A percentile compares a stretch with the other conserved stretches of the same genome.
Conservation (phyloP, 2,888 invertebrate genomes). For the Syrphus vitripennis region DNA sequence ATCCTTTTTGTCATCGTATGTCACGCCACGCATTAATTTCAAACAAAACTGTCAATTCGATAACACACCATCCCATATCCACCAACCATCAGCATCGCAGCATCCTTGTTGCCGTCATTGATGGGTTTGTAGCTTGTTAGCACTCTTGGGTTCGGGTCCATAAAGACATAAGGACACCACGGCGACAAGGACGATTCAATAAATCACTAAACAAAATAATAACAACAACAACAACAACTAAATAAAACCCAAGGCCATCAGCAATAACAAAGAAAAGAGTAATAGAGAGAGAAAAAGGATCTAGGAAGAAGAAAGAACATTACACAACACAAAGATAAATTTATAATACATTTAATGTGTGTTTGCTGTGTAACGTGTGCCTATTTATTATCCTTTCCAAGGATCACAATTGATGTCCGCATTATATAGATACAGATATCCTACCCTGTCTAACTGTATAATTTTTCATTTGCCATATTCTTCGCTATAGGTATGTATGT, state of each 20-base stretch:
- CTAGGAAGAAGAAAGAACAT: neutral
- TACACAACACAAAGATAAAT: constrained; percentile 52
- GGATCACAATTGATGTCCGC: constrained; percentile 58
- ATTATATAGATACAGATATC: neutral
- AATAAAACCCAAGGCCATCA: constrained; percentile 32
- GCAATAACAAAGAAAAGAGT: neutral
- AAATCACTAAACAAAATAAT: constrained; percentile 36
- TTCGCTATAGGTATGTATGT: neutral
- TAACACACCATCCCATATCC: constrained; percentile 21
- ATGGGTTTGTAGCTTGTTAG: constrained; percentile 67
- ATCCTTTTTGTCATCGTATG: constrained; percentile 54
- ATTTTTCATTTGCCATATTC: constrained; percentile 53
- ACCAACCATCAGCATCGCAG: neutral
- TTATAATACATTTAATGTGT: constrained; percentile 68
- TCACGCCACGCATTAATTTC: constrained; percentile 53
- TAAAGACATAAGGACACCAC: constrained; percentile 65
- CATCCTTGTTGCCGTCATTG: neutral
- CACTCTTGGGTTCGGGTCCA: constrained; percentile 57
- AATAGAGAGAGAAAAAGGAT: neutral
- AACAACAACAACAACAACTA: neutral
- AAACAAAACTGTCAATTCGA: constrained; percentile 48
- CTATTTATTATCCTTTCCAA: constrained; percentile 64
- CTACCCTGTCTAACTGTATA: constrained; percentile 36
- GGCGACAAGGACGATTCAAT: constrained; percentile 61
- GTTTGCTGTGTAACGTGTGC: constrained; percentile 67